phyloP scores from a whole-genome alignment of 1,140 invertebrate genomes.

The Lepidurus packardi region DNA sequence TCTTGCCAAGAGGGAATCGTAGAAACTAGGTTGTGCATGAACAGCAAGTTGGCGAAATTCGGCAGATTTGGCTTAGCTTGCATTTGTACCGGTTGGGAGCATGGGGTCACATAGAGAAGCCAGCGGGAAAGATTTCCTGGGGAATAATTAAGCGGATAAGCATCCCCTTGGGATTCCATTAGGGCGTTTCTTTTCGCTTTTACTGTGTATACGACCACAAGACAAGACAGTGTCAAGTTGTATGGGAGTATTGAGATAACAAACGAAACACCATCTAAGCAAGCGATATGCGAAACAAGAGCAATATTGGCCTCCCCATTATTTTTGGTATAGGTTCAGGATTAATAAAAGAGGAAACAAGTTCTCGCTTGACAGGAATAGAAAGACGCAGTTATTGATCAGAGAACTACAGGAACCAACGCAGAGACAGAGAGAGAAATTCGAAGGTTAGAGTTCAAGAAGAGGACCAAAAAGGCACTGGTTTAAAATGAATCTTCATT shows the following conservation, averaged over 20 bases:
- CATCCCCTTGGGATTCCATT: neutral
- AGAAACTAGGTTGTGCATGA: neutral
- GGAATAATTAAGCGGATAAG: neutral
- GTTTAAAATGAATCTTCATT: neutral
- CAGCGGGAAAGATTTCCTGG: neutral
- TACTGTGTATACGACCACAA: neutral
- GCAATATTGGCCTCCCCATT: neutral
- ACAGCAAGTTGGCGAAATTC: neutral
- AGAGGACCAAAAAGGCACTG: neutral
- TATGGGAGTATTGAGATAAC: neutral
- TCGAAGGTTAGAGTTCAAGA: neutral
- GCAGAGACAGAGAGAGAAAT: neutral
- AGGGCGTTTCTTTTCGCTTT: conserved; percentile 1
- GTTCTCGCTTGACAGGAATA: neutral
- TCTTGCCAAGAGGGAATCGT: no score
- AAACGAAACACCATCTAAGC: neutral
- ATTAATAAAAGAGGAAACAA: neutral
- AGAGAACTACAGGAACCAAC: no score
- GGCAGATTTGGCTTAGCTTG: neutral
- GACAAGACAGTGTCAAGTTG: neutral
- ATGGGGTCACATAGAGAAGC: neutral
- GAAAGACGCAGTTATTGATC: neutral
- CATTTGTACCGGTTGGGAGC: neutral
- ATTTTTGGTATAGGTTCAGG: neutral
- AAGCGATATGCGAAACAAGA: neutral